Percentiles rank a stretch among this genome's conserved stretches.
These are phyloP conservation scores for Cebidichthys violaceus DNA, from an alignment of 2,113 vertebrate genomes.

Conservation along the genomic window DNA sequence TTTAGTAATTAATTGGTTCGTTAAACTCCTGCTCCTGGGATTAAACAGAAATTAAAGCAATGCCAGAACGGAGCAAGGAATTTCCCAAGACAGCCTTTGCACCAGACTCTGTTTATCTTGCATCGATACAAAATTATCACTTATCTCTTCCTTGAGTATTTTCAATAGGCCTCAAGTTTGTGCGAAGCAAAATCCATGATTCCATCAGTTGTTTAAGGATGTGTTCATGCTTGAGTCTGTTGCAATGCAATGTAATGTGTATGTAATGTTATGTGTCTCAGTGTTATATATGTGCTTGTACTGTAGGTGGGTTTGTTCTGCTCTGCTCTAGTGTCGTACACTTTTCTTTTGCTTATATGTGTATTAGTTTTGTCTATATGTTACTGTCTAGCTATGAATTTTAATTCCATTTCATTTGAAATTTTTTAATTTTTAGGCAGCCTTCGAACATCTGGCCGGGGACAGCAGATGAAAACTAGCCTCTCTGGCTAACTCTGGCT, in stretches of 20 bases:
- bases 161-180: conserved; percentile 8
- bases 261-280: too few species aligned
- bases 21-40: conserved; percentile 75
- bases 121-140: conserved; percentile 35
- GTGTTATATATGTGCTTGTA: too few species aligned
- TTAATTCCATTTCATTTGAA: too few species aligned
- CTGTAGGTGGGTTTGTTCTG: too few species aligned
- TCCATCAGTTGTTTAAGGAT: background rate
- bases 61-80: conserved; percentile 46
- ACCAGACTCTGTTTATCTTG: conserved; percentile 53
- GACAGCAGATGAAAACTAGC: too few species aligned
- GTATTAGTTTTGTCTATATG: too few species aligned
- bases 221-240: background rate
- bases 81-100: conserved; percentile 64
- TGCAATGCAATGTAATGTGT: conserved; percentile 2
- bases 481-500: too few species aligned
- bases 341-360: too few species aligned
- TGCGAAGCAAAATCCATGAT: background rate
- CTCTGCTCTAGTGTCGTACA: too few species aligned
- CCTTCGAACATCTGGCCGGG: too few species aligned
- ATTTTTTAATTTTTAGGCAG: too few species aligned
- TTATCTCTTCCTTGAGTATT: conserved; percentile 35
- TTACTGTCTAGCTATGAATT: too few species aligned
- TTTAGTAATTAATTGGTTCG: conserved; percentile 78
- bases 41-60: conserved; percentile 73